Evolutionary conservation across 1,140 invertebrate genomes (phyloP), one percentile per base, ranked within the genome.

Genomic region (Drosophila melanica): DNA sequence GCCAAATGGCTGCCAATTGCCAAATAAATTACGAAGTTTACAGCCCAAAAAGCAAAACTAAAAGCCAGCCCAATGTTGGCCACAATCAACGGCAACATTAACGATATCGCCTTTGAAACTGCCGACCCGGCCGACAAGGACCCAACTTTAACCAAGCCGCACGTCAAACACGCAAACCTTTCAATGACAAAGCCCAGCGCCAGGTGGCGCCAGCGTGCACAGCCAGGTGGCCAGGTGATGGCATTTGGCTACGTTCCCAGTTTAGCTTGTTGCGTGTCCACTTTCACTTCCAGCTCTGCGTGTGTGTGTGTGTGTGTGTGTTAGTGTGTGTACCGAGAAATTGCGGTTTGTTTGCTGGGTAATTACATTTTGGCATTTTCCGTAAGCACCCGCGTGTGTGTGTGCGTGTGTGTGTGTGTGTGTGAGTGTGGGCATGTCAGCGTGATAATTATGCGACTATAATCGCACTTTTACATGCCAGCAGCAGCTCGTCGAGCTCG

Each of bases 381-480:
- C 76, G 78, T 71, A 69, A 79, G 59, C 62, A 64, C 45, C 35
- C 44, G 18, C 9, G 6, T 47, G 4, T 12, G 9, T 59, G 33
- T 33, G 53, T 58, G 16, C 44, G 47, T 60, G 48, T 63, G 57
- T 14, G 37, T 44, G 6, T 37, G 33, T 55, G 39, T 55, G 44
- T 69, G 75, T 79, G 64, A 76, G 78, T 81, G 57, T 69, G 76
- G 76, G 82, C 69, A 87, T 87, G 80, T 90, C 84, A 89, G 85
- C 84, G 85, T 89, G 84, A 90, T 89, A 89, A 89, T 89, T 89
- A 89, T 89, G 84, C 84, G 84, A 89, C 85, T 89, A 89, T 89
- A 89, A 89, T 89, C 84, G 80, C 84, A 89, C 84, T 89, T 84
- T 89, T 84, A 89, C 84, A 89, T 89, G 84, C 84, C 84, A 89